Base-by-base conservation (phyloP, 2,113 vertebrate species). In the Rynchops niger region DNA sequence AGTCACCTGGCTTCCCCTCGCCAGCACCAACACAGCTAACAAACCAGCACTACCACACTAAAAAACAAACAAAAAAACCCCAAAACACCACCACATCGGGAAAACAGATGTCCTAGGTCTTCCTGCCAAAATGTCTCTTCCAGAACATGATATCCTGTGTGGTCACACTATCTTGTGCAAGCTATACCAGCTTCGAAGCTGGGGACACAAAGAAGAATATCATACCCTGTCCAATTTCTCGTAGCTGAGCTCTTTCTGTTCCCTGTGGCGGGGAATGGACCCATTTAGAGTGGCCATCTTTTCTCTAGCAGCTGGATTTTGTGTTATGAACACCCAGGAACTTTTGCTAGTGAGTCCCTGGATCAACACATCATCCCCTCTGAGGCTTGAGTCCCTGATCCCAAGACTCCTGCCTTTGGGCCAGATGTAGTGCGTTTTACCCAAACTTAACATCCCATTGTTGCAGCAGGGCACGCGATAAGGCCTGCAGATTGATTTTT, bases 41-140 rank as follows among this genome's bases (percentile, higher is more conserved):
- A 1, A 50, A 21, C 11, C 2, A 2, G 45, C 27, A 21, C 19
- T 55, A 9, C 34, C 21, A n/a, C 3, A 1, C 1, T 0, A 23
- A 70, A 56, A n/a, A 47, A 55, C 73, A 56, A 30, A 12, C 19
- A 56, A 56, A 58, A 34, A 34, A 47, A 20, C 9, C 47, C 11
- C 42, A 49, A 49, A 22, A 49, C 47, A 49, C 47, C 21, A 49
- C 47, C 47, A 49, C 47, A 45, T 8, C 17, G 12, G 42, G 27
- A 62, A 34, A 52, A 21, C 50, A 65, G 38, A 34, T 56, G 11
- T 71, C 25, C 29, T 36, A 65, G 21, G 30, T 67, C 47, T 34
- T 67, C 30, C 52, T 34, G 15, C 26, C 74, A 55, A 43, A 70
- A 25, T 5, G 2, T 21, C 32, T 69, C 42, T 56, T 56, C 23